Percentiles rank a stretch among this genome's conserved stretches.
These are phyloP conservation scores for Helostoma temminkii DNA, from an alignment of 2,797 vertebrate species.

Conservation along the genomic window DNA sequence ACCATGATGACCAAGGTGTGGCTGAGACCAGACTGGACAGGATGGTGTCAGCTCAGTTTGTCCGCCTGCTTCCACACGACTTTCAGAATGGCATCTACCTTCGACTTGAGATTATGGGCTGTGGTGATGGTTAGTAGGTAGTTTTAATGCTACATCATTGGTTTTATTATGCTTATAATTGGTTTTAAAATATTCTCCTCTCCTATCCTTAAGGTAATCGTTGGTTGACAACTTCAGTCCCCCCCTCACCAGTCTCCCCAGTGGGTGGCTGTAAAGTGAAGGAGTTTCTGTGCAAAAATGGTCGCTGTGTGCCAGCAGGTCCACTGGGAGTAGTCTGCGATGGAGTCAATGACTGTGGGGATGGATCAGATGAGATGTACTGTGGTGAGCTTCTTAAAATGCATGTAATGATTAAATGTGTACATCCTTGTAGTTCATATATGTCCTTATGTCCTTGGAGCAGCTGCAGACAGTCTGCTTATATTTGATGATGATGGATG, in stretches of 20 bases:
- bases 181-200: background rate
- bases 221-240: constrained; percentile 57
- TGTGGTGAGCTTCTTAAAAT: constrained; percentile 74
- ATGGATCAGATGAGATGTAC: constrained; percentile 81
- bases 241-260: constrained; percentile 33
- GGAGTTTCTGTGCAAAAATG: constrained; percentile 83
- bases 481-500: too few species aligned
- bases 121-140: constrained; percentile 77
- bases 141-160: background rate
- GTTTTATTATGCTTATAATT: background rate
- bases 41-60: constrained; percentile 83
- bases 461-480: background rate
- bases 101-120: constrained; percentile 89
- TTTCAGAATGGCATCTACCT: constrained; percentile 84
- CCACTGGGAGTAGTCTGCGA: constrained; percentile 78
- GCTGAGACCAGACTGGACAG: constrained; percentile 77
- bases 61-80: constrained; percentile 86
- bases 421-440: background rate
- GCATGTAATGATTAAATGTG: background rate
- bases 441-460: too few species aligned
- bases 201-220: constrained; percentile 43
- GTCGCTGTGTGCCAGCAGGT: constrained; percentile 82
- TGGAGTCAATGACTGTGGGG: constrained; percentile 82
- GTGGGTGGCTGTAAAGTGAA: constrained; percentile 64
- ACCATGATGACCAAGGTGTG: constrained; percentile 75